Conservation (phyloP, 2,797 vertebrate genomes). For the Urophycis tenuis region DNA sequence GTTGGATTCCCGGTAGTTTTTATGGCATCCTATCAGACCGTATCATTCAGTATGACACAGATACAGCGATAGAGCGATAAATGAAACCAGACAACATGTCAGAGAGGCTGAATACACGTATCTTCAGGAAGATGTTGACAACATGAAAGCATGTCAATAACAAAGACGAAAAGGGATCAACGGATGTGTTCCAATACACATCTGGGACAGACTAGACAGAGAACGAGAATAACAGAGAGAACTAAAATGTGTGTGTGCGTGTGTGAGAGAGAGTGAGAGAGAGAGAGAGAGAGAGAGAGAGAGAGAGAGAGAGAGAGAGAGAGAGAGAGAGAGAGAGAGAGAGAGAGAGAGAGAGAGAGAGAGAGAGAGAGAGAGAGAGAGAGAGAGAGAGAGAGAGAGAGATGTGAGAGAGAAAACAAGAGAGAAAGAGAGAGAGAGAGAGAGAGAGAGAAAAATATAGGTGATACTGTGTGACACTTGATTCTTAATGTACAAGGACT, state of each 20-base stretch:
- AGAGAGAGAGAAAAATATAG: too few species aligned
- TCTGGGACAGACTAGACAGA: neutral
- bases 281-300: neutral
- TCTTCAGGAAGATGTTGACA: neutral
- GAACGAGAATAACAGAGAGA: neutral
- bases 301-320: neutral
- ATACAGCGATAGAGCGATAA: neutral
- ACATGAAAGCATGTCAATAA: neutral
- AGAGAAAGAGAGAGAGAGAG: neutral
- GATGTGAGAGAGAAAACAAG: too few species aligned
- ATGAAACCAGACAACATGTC: neutral
- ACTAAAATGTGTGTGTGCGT: too few species aligned
- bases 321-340: slow-evolving; percentile 5
- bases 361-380: too few species aligned
- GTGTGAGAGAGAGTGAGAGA: slow-evolving; percentile 3
- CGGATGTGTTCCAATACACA: neutral
- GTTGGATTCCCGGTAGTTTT: neutral
- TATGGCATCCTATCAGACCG: neutral
- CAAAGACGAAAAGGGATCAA: neutral
- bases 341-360: neutral
- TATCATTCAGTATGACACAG: neutral
- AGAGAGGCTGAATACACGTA: neutral
- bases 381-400: neutral
- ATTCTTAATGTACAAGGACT: too few species aligned
- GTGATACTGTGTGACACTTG: too few species aligned